Base-by-base conservation (phyloP, 2,113 vertebrate species). In the Psephotus haematonotus region DNA sequence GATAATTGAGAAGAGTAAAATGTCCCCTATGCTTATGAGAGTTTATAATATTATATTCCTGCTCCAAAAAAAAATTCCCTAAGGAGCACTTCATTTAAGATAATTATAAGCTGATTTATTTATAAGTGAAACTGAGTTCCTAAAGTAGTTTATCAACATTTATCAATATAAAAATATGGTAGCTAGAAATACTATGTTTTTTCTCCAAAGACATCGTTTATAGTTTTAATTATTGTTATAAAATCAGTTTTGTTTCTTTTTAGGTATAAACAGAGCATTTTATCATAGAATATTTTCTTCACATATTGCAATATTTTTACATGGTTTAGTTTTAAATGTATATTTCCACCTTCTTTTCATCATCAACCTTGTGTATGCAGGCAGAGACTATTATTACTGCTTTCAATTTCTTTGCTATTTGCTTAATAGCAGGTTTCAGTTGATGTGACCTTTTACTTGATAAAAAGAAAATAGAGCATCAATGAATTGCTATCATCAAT, bases 321-420 rank as follows among this genome's bases (percentile, higher is more conserved):
- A 67, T 53, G 37, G 33, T 9, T 69, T 95, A 65, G 31, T 65
- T 93, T 89, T 46, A 95, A 96, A 83, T 89, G 29, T 70, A 4
- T 82, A 81, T 95, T 96, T 97, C 70, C 20, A 71, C 41, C 59
- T 94, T 95, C 7, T 8, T 88, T 96, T 97, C 91, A 85, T 75
- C 83, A 81, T 85, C 50, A 96, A 35, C 60, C 33, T 82, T 84
- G 55, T 92, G 16, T 87, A 46, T 76, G 41, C 47, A 86, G 76
- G 74, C 64, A 92, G 63, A 94, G 83, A 63, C 76, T 90, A 70
- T 96, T 96, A 96, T 97, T 97, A 92, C 50, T 75, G 55, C 86
- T 85, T 96, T 95, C 76, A 96, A 76, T 96, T 92, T 95, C 94
- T 95, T 97, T 97, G 84, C 85, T 97, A 75, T 97, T 97, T 97